Percentiles rank a stretch among this genome's conserved stretches.
Evolutionary conservation across 2,888 invertebrate species (phyloP).

Genomic region (Clistopyga incitator): DNA sequence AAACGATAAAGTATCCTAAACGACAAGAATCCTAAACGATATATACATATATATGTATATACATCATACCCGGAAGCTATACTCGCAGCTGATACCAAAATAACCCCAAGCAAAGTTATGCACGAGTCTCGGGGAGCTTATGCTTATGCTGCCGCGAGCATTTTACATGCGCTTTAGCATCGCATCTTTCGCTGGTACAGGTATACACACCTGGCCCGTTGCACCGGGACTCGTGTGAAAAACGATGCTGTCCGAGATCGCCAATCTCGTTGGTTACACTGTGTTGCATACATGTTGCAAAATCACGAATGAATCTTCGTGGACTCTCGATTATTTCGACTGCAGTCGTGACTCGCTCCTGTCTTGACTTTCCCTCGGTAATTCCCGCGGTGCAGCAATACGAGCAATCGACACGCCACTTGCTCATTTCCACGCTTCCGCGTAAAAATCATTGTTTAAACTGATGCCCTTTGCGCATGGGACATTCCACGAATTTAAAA

Average conservation of each 20-base stretch:
- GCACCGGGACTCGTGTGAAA: not conserved
- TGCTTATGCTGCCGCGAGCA: conserved; percentile 46
- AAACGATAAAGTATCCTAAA: not conserved
- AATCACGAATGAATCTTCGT: conserved; percentile 41
- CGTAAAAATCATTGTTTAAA: conserved; percentile 1
- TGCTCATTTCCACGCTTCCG: conserved; percentile 6
- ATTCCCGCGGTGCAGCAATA: conserved; percentile 2
- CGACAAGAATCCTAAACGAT: not conserved
- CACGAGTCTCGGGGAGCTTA: conserved; percentile 40
- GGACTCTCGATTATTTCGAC: conserved; percentile 48
- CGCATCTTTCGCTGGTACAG: no score
- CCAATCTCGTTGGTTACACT: not conserved
- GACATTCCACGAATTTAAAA: not conserved
- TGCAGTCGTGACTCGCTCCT: conserved; percentile 38
- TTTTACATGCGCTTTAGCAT: conserved; percentile 23
- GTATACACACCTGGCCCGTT: not conserved
- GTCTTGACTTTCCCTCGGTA: conserved; percentile 45
- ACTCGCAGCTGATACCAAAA: conserved; percentile 57
- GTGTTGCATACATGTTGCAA: conserved; percentile 9
- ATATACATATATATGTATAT: no score
- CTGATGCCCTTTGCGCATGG: not conserved
- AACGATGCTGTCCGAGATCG: not conserved
- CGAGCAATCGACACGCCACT: conserved; percentile 6
- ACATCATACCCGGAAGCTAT: conserved; percentile 23
- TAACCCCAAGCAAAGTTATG: conserved; percentile 57